Base-by-base conservation (phyloP, 2,797 vertebrate species). In the Glossophaga mutica region DNA sequence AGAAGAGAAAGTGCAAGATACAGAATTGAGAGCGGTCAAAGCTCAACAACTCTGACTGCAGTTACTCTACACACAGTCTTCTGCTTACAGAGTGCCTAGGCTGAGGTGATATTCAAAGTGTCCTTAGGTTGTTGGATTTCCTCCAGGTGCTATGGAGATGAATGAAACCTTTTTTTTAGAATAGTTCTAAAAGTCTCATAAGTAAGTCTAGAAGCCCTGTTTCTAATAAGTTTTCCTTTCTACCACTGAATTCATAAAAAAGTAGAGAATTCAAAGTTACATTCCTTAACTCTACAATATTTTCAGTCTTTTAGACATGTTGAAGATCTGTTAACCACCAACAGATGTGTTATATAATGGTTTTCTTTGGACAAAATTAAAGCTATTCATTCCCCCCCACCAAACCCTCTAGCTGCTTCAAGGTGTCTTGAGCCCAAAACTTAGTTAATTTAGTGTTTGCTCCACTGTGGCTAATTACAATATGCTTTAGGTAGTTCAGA, bases 311-410 rank as follows among this genome's bases (percentile, higher is more conserved):
- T 97, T 96, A 98, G 95, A 96, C 97, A 98, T 95, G 77, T 94
- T 97, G 96, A 98, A 97, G 92, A 97, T 93, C 97, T 97, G 96
- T 98, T 98, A 98, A 98, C 96, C 95, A 97, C 81, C 98, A 98
- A 97, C 98, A 98, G 98, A 98, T 98, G 98, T 98, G 97, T 96
- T 98, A 95, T 97, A 90, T 71, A 93, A 95, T 97, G 84, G 96
- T 97, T 97, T 85, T 97, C 97, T 97, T 97, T 98, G 97, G 97
- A 98, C 94, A 97, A 98, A 98, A 96, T 96, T 96, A 95, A 97
- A 98, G 91, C 94, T 96, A 96, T 97, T 98, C 85, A 96, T 92
- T 90, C 90, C 10, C 55, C 15, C 2, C 11, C n/a, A n/a, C 48
- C n/a, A 97, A 95, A 95, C 88, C 46, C 96, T 88, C 74, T 98